Percentiles rank a stretch among this genome's conserved stretches.
phyloP scores from a whole-genome alignment of 2,797 vertebrate species.

The Protosalanx chinensis region DNA sequence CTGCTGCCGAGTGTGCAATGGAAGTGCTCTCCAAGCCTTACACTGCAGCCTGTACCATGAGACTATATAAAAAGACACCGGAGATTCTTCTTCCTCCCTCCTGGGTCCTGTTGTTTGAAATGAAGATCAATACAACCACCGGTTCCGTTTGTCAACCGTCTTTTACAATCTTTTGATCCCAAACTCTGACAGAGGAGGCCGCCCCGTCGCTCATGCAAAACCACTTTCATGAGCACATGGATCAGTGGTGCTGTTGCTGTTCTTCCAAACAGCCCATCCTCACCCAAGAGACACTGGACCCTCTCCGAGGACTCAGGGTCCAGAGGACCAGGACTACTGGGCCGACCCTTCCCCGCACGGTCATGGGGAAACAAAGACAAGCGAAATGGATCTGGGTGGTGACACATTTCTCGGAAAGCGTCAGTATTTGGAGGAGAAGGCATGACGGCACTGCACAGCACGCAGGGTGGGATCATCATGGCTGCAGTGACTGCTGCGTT shows the following conservation, averaged over 20 bases:
- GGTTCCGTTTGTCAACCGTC: slow-evolving; percentile 24
- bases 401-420: neutral
- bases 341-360: neutral
- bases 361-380: slow-evolving; percentile 7
- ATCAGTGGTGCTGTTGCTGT: slow-evolving; percentile 28
- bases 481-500: slow-evolving; percentile 20
- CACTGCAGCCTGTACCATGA: slow-evolving; percentile 4
- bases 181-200: slow-evolving; percentile 63
- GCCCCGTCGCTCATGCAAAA: slow-evolving; percentile 73
- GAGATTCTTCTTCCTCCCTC: slow-evolving; percentile 38
- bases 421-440: neutral
- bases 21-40: neutral
- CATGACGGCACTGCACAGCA: slow-evolving; percentile 15
- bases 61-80: neutral
- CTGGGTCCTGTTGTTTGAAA: slow-evolving; percentile 49
- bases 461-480: slow-evolving; percentile 34
- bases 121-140: slow-evolving; percentile 49
- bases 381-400: neutral
- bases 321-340: neutral
- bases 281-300: slow-evolving; percentile 14
- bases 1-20: slow-evolving; percentile 14
- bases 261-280: slow-evolving; percentile 50
- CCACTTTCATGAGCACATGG: slow-evolving; percentile 66
- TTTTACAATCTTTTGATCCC: slow-evolving; percentile 66
- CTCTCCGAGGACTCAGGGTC: slow-evolving; percentile 9